A percentile compares a stretch with the other conserved stretches of the same genome.
Evolutionary conservation across 2,113 vertebrate genomes (phyloP).

Genomic region (Rutilus rutilus): DNA sequence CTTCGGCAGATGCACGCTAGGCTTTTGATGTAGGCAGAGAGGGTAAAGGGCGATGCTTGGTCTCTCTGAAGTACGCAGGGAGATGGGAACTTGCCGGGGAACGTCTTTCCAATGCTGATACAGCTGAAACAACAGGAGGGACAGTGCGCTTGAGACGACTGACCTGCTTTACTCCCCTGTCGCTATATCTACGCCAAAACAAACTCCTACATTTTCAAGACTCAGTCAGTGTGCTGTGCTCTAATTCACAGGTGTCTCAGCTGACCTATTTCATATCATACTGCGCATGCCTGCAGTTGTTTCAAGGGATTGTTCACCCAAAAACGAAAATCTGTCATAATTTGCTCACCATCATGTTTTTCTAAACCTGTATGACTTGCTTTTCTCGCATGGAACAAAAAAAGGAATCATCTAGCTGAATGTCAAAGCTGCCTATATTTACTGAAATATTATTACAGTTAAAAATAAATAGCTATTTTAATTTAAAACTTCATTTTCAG

Average conservation of each 20-base stretch:
- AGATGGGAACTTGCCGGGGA: conserved; percentile 42
- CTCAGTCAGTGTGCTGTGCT: conserved; percentile 15
- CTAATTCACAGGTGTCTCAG: conserved; percentile 42
- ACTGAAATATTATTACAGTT: not conserved
- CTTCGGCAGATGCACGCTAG: not conserved
- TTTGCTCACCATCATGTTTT: not conserved
- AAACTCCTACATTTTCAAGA: conserved; percentile 39
- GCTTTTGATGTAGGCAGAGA: conserved; percentile 33
- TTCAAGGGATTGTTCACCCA: conserved; percentile 15
- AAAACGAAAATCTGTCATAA: conserved; percentile 7
- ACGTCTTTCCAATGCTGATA: conserved; percentile 43
- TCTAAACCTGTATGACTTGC: not conserved
- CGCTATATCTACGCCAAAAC: conserved; percentile 40
- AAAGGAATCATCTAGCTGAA: not conserved
- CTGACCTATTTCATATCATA: conserved; percentile 35
- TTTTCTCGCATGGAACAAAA: not conserved
- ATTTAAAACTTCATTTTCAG: not conserved
- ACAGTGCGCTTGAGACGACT: conserved; percentile 51
- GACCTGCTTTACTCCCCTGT: conserved; percentile 46
- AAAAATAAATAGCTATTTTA: not conserved
- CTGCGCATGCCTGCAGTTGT: not conserved
- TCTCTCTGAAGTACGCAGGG: conserved; percentile 26
- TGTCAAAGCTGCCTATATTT: not conserved
- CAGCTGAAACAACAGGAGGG: conserved; percentile 56
- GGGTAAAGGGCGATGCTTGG: conserved; percentile 27